Base-by-base conservation (phyloP, 2,113 vertebrate species). In the Tyrannus savana region DNA sequence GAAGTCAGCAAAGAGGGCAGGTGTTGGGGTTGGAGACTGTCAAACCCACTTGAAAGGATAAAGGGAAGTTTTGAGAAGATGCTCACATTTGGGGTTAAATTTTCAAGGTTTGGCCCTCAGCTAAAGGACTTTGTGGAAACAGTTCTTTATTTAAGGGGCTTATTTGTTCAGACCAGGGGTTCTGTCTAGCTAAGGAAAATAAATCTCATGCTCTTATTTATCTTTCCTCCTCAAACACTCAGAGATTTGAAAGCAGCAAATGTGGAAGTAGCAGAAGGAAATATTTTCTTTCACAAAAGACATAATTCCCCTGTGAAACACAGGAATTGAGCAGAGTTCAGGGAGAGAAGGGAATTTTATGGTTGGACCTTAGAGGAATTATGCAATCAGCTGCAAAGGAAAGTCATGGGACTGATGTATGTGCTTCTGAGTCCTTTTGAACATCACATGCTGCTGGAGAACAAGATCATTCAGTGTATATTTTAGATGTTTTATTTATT, bases 401-500 rank as follows among this genome's bases (percentile, higher is more conserved):
- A 82, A 73, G 63, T 60, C 30, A 30, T 2, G 35, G 21, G 25
- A 93, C 68, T 96, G 50, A 84, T 80, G 64, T 63, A 76, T 59
- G 42, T 66, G 23, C 83, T 87, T 78, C 71, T 85, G 49, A 72
- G 47, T 58, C 49, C 23, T 23, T 83, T 86, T 73, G 49, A 84
- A 63, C 28, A 52, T 90, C 71, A 44, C 23, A 39, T 58, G 8
- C 58, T 93, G 25, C 78, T 88, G 78, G 81, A 80, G 52, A 88
- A 53, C 14, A 56, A 87, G 56, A 58, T 74, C 3, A 14, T 85
- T 58, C 8, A 6, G 44, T 76, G 37, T 76, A 2, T 76, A 33
- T 83, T 94, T 87, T 44, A 60, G 39, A 31, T 75, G 49, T 27
- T 96, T 89, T 87, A 60, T 89, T 86, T 95, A 77, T 80, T 86